Evolutionary conservation across 2,888 invertebrate genomes (phyloP), one percentile per base, ranked within the genome.

Genomic region (Macropis europaea): DNA sequence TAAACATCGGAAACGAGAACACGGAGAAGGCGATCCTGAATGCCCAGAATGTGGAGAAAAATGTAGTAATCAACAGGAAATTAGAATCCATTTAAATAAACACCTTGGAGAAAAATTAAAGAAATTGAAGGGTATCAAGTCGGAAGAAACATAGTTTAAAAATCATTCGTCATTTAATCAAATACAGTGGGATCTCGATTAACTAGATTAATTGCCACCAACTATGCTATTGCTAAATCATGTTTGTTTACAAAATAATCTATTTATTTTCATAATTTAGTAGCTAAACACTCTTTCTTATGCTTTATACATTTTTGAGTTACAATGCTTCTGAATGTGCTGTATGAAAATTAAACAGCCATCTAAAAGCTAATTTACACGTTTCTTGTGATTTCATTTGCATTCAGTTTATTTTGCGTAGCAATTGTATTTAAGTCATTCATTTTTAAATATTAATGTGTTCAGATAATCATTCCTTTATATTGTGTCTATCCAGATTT

Each of bases 41-140:
- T 83, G 83, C 32, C 74, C 77, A 0, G 80, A 83, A 13, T 83
- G 82, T 43, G 69, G 77, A 7, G 54, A 76, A 24, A 71, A 68
- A 38, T 83, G 72, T 38, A 60, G 11, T 15, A 67, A 59, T 22
- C 63, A 70, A 40, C 74, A 77, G 19, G 77, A 83, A 43, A 57
- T 83, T 28, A 68, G 73, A 67, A 69, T 83, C 45, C 82, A 83
- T 53, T 61, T 83, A 38, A 82, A 80, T n/a, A 80, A 80, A 13
- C 82, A 82, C 59, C 38, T 82, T 4, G 77, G 77, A 3, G 83
- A 83, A 34, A 82, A 82, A 57, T 60, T 82, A 9, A 70, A 62
- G 6, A 40, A 61, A 40, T 59, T 82, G 30, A 24, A 75, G 43
- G 42, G 38, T 28, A 28, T 30, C 22, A 42, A 78, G 17, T 47